Percentiles rank a stretch among this genome's conserved stretches.
Conservation (phyloP, 2,797 vertebrate species). For the Mus minutoides region DNA sequence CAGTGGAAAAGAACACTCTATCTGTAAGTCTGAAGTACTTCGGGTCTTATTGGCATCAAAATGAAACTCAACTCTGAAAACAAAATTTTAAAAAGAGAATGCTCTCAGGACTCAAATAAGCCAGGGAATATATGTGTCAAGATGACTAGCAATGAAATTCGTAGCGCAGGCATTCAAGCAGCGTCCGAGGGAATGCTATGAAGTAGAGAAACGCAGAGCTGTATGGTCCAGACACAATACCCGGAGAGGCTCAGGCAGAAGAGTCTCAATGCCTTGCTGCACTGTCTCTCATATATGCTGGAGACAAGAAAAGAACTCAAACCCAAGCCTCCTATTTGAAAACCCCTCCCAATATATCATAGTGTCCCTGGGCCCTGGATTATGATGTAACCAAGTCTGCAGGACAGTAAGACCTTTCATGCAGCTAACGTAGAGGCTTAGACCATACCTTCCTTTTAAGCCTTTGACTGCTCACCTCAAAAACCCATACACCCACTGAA, state of each 20-base stretch:
- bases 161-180: background rate
- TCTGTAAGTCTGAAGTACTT: slow-evolving; percentile 26
- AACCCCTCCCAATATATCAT: background rate
- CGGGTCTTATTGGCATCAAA: slow-evolving; percentile 7
- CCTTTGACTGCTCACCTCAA: background rate
- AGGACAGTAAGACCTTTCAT: background rate
- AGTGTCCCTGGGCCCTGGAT: background rate
- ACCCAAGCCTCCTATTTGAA: background rate
- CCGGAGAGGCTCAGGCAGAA: background rate
- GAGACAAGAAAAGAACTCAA: background rate
- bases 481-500: background rate
- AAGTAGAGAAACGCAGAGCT: background rate
- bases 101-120: background rate
- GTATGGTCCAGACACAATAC: background rate
- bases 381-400: background rate
- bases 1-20: background rate
- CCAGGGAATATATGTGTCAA: background rate
- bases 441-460: background rate
- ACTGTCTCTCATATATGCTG: background rate
- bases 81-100: background rate
- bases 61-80: background rate
- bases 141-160: background rate
- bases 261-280: background rate
- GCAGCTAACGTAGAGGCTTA: background rate
- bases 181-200: background rate